phyloP scores from a whole-genome alignment of 2,113 vertebrate species.

The Archocentrus centrarchus region DNA sequence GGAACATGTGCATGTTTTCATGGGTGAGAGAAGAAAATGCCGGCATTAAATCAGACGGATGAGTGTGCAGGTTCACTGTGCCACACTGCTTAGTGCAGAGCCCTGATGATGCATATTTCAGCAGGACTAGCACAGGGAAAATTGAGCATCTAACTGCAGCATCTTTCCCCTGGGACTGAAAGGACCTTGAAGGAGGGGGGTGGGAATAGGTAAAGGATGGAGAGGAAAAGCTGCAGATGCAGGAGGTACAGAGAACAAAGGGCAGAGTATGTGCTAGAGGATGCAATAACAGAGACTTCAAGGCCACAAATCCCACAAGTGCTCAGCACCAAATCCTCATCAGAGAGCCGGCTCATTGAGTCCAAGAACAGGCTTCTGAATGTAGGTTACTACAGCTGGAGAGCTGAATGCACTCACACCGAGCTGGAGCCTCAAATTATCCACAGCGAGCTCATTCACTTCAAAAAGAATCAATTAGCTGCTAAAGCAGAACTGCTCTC shows the following conservation, averaged over 20 bases:
- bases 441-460: neutral
- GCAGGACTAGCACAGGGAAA: slow-evolving; percentile 15
- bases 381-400: neutral
- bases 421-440: neutral
- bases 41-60: neutral
- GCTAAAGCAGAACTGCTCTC: neutral
- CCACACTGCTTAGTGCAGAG: neutral
- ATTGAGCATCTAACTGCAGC: slow-evolving; percentile 23
- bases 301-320: neutral
- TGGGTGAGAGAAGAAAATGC: neutral
- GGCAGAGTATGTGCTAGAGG: neutral
- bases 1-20: neutral
- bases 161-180: neutral
- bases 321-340: neutral
- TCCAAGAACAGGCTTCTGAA: neutral
- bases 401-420: neutral
- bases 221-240: neutral
- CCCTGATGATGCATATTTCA: slow-evolving; percentile 51
- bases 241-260: neutral
- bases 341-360: neutral
- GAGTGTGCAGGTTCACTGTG: neutral
- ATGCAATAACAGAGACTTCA: neutral
- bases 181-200: slow-evolving; percentile 43
- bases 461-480: neutral
- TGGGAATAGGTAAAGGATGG: neutral